Evolutionary conservation across 2,113 vertebrate genomes (phyloP).

Genomic region (Salminus brasiliensis): DNA sequence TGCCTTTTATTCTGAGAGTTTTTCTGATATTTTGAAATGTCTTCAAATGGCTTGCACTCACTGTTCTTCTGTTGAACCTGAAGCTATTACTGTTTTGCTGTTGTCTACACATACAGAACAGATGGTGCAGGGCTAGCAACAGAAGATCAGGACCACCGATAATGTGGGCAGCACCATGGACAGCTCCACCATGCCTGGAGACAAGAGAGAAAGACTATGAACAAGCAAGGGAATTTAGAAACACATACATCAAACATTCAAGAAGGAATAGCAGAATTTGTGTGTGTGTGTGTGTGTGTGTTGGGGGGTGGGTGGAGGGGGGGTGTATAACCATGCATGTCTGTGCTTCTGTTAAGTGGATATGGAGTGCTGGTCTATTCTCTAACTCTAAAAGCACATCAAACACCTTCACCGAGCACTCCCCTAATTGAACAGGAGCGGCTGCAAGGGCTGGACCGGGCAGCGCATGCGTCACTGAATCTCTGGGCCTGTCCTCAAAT

Average conservation of each 20-base stretch:
- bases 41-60: background rate
- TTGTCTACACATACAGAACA: background rate
- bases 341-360: slow-evolving; percentile 21
- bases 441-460: slow-evolving; percentile 50
- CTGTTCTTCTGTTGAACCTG: too few relatives aligned
- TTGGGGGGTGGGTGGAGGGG: too few relatives aligned
- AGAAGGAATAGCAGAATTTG: background rate
- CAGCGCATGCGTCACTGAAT: slow-evolving; percentile 49
- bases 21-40: too few relatives aligned
- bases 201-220: background rate
- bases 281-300: slow-evolving; percentile 11
- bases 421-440: slow-evolving; percentile 59
- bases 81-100: background rate
- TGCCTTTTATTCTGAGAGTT: too few relatives aligned
- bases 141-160: background rate
- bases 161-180: background rate
- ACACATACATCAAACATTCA: background rate
- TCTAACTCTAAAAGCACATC: slow-evolving; percentile 60
- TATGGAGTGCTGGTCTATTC: slow-evolving; percentile 47
- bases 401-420: slow-evolving; percentile 53
- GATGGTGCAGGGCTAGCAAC: background rate
- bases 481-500: slow-evolving; percentile 60
- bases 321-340: background rate
- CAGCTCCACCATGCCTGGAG: background rate
- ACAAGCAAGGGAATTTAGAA: background rate